Evolutionary conservation across 2,888 invertebrate genomes (phyloP).

Genomic region (Pachliopta kotzebuea): DNA sequence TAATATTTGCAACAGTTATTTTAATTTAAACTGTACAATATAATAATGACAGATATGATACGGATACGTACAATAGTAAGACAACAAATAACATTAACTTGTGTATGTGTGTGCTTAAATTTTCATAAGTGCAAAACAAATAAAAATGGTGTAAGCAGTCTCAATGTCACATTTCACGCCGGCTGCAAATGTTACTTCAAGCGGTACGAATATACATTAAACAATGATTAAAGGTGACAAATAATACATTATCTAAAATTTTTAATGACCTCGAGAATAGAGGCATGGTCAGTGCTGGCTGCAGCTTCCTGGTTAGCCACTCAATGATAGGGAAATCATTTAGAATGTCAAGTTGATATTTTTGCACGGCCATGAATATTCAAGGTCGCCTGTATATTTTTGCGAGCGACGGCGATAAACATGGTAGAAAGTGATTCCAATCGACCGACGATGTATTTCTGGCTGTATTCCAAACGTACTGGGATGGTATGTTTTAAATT

Average conservation of each 20-base stretch:
- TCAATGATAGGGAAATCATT: slow-evolving; percentile 74
- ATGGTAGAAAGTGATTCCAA: slow-evolving; percentile 72
- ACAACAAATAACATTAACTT: too few species aligned
- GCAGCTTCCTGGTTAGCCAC: slow-evolving; percentile 73
- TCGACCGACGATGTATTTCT: slow-evolving; percentile 54
- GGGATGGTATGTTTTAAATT: slow-evolving; percentile 24
- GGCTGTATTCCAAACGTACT: slow-evolving; percentile 59
- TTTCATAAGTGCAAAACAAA: slow-evolving; percentile 3
- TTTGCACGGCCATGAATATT: slow-evolving; percentile 73
- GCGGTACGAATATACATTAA: slow-evolving; percentile 2
- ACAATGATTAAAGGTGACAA: slow-evolving; percentile 23
- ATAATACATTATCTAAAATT: slow-evolving; percentile 33
- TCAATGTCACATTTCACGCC: slow-evolving; percentile 19
- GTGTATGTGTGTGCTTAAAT: not conserved
- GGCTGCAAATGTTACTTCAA: slow-evolving; percentile 3
- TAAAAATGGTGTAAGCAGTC: slow-evolving; percentile 1
- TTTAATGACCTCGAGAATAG: slow-evolving; percentile 35
- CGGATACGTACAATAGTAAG: too few species aligned
- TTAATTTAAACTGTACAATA: too few species aligned
- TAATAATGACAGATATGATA: too few species aligned
- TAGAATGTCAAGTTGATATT: slow-evolving; percentile 78
- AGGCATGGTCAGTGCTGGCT: slow-evolving; percentile 66
- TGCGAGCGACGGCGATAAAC: slow-evolving; percentile 62
- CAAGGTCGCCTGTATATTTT: slow-evolving; percentile 69
- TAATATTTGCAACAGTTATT: too few species aligned